Evolutionary conservation across 2,888 invertebrate genomes (phyloP), one percentile per base, ranked within the genome.

Genomic region (Tortricodes alternella): DNA sequence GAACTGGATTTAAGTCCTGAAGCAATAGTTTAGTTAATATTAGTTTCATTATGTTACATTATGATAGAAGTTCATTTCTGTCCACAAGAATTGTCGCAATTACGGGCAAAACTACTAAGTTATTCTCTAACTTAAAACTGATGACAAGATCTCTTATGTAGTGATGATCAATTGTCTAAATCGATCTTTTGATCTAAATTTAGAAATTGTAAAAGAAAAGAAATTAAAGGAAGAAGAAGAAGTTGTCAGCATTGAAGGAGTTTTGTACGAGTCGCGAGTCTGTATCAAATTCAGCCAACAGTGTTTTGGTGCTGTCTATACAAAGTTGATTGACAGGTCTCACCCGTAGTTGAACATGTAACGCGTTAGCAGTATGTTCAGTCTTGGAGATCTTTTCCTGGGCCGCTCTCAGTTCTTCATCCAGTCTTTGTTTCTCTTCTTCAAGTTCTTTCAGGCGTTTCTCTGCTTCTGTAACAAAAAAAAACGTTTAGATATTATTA

Each of bases 391-490:
- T 95, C 80, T 95, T 95, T 69, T 93, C 92, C 60, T 93, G 92
- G 0, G 95, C 95, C 48, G 92, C 86, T 68, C 92, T 92, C 23
- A 96, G 82, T 79, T 96, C 95, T 0, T 92, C 90, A 66, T 96
- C 96, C 60, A 96, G 82, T 53, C 91, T 89, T 64, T 92, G 91
- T 41, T 95, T 92, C 72, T 96, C 96, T 56, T 91, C 90, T 83
- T 96, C 96, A 32, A 96, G 80, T 67, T 94, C 93, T 63, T 92
- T 91, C 9, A 96, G 85, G 57, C 94, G 92, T 55, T 86, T 85
- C 78, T 94, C 93, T n/a, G 96, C 96, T 80, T 94, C 96, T 95
- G 76, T 50, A 82, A 80, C 58, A 11, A 8, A 27, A 4, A 4
- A 29, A 1, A 29, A 9, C 4, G 29, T 11, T 27, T 27, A 4